phyloP scores from a whole-genome alignment of 2,888 invertebrate genomes.

The Seira musarum region DNA sequence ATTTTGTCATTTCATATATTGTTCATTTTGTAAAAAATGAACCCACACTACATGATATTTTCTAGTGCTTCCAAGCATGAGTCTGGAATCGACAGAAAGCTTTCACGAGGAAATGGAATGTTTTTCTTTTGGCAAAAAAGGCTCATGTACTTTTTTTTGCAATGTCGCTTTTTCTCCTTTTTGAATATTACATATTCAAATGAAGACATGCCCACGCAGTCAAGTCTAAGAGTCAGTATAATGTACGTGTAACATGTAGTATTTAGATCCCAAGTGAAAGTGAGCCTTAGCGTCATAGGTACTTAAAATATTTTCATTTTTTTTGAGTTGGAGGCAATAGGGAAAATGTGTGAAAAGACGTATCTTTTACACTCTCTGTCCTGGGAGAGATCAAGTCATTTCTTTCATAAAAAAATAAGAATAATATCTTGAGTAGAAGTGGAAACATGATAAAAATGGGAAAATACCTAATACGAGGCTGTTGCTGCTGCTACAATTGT shows the following conservation, averaged over 20 bases:
- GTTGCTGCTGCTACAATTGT: no score
- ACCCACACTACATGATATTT: no score
- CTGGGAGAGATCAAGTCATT: slow-evolving; percentile 9
- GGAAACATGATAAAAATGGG: slow-evolving; percentile 11
- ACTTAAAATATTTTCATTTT: slow-evolving; percentile 5
- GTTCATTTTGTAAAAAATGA: neutral
- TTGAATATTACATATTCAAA: slow-evolving; percentile 1
- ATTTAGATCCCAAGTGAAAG: no score
- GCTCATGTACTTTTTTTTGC: neutral
- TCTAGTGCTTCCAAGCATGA: no score
- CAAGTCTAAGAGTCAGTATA: neutral
- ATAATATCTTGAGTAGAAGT: neutral
- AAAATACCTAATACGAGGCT: neutral
- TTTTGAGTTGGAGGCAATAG: neutral
- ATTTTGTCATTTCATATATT: slow-evolving; percentile 8
- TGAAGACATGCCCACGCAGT: slow-evolving; percentile 5
- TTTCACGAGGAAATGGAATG: no score
- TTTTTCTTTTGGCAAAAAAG: no score
- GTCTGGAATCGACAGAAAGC: no score
- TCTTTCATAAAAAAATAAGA: neutral
- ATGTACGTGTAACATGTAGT: no score
- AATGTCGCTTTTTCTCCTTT: slow-evolving; percentile 1
- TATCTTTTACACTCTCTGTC: neutral
- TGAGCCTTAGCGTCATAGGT: neutral
- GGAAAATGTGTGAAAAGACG: neutral